These are phyloP conservation scores for Lepidurus couesii DNA, from an alignment of 1,140 invertebrate genomes.

Conservation along the genomic window DNA sequence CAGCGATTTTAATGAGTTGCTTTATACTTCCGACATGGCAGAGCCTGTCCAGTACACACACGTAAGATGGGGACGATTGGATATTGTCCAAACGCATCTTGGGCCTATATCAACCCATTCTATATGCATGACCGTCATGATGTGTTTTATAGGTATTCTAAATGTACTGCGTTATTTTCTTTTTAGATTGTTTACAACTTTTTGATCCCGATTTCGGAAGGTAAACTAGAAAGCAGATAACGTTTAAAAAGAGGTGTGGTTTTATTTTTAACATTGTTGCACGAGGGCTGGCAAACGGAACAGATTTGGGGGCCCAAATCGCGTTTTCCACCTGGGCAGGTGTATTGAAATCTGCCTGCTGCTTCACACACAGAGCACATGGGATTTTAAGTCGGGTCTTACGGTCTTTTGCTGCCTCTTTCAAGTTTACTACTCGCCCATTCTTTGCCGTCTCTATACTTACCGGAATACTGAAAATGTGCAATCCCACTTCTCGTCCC, in stretches of 20 bases:
- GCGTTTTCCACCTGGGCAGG: slow-evolving; percentile 17
- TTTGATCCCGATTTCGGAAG: too few relatives aligned
- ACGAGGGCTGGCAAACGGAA: slow-evolving; percentile 5
- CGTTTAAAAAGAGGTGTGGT: slow-evolving; percentile 5
- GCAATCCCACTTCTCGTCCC: slow-evolving; percentile 12
- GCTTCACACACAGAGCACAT: slow-evolving; percentile 1
- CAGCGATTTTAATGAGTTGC: slow-evolving; percentile 3
- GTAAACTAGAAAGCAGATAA: neutral
- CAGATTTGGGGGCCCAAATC: neutral
- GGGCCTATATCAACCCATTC: neutral
- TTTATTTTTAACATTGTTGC: slow-evolving; percentile 11
- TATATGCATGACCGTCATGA: neutral
- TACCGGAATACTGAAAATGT: slow-evolving; percentile 16
- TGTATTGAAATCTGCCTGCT: slow-evolving; percentile 19
- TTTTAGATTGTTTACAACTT: too few relatives aligned
- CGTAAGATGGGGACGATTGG: neutral
- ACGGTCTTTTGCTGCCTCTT: slow-evolving; percentile 17
- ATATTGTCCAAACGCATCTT: neutral
- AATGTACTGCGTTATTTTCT: too few relatives aligned
- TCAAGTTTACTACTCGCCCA: slow-evolving; percentile 4
- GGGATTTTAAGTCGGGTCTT: slow-evolving; percentile 21
- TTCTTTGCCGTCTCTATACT: slow-evolving; percentile 11
- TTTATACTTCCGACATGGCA: neutral
- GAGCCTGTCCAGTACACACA: slow-evolving; percentile 8
- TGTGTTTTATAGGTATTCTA: too few relatives aligned